Percentiles rank a stretch among this genome's conserved stretches.
These are phyloP conservation scores for Aldabrachelys gigantea DNA, from an alignment of 2,113 vertebrate species.

Conservation along the genomic window DNA sequence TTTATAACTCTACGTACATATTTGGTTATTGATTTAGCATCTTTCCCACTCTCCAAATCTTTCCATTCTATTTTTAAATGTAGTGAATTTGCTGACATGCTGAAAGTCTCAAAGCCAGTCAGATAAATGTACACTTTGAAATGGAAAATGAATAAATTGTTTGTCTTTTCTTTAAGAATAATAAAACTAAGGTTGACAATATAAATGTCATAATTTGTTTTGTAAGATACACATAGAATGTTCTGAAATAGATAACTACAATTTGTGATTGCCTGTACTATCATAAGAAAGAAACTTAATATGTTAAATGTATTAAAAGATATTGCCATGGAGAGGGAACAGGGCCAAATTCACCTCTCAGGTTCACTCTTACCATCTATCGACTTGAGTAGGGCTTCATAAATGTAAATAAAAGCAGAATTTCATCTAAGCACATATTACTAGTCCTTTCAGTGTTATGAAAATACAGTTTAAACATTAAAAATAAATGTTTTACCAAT, in stretches of 20 bases:
- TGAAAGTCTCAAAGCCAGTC: background rate
- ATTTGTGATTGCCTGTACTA: background rate
- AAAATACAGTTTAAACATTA: background rate
- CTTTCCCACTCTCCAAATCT: background rate
- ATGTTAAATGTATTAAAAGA: background rate
- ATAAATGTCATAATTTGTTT: background rate
- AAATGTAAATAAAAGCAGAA: background rate
- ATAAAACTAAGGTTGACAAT: background rate
- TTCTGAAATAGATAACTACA: background rate
- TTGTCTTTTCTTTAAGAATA: background rate
- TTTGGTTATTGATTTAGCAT: background rate
- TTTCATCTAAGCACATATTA: rapidly evolving
- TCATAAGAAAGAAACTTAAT: background rate
- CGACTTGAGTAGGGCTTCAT: background rate
- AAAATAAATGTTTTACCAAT: background rate
- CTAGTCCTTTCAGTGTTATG: background rate
- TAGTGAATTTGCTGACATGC: background rate
- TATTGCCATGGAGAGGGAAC: background rate
- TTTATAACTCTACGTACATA: background rate
- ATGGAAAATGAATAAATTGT: background rate
- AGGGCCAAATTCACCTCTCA: background rate
- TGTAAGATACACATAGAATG: background rate
- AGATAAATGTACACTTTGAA: background rate
- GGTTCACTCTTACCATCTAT: background rate
- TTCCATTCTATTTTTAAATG: background rate